These are phyloP conservation scores for Muraenolepis orangiensis DNA, from an alignment of 2,797 vertebrate genomes.

Conservation along the genomic window DNA sequence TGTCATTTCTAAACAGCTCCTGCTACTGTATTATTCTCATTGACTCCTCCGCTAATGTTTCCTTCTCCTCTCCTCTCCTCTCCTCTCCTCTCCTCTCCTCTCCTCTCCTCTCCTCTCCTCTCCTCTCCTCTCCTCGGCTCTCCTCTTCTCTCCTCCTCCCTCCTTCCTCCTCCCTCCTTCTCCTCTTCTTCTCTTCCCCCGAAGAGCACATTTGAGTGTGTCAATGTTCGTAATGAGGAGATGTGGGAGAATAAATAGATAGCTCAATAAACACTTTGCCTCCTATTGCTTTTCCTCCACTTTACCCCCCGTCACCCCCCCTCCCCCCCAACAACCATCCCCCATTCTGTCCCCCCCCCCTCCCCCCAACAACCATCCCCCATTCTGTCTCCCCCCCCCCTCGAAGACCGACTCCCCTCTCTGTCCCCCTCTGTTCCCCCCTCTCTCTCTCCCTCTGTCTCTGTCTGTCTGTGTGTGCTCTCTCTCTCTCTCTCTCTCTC, in stretches of 20 bases:
- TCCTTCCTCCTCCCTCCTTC: no score
- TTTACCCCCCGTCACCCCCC: constrained; percentile 37
- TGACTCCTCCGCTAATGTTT: not conserved
- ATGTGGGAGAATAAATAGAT: constrained; percentile 81
- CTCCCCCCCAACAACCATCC: not conserved
- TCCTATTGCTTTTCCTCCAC: constrained; percentile 73
- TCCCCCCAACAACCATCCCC: no score
- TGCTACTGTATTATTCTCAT: no score
- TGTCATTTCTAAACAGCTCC: no score
- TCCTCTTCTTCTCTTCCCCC: constrained; percentile 2
- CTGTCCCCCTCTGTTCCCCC: no score
- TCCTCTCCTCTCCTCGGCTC: not conserved
- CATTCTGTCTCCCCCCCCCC: no score
- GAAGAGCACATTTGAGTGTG: constrained; percentile 76
- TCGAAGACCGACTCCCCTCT: no score
- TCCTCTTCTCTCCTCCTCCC: not conserved
- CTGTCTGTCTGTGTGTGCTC: constrained; percentile 42
- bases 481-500: constrained; percentile 44
- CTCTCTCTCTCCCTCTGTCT: constrained; percentile 29
- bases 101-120: not conserved
- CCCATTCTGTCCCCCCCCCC: no score
- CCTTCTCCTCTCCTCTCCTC: not conserved
- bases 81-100: not conserved
- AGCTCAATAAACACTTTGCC: constrained; percentile 81
- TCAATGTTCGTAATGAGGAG: constrained; percentile 80